Conservation (phyloP, 2,888 invertebrate species). For the Troglohyphantes excavatus region DNA sequence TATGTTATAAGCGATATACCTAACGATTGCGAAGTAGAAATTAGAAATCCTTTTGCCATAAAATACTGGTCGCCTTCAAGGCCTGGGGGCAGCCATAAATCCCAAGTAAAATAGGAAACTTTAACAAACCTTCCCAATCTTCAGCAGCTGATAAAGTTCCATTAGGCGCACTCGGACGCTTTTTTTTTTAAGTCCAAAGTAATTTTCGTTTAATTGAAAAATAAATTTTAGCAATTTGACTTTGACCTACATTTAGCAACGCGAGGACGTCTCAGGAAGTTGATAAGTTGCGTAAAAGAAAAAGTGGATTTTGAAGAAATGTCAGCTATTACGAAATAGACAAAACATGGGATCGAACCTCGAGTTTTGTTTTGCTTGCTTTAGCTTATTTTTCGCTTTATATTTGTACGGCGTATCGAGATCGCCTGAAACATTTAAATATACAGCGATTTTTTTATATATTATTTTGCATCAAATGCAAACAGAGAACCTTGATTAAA, state of each 20-base stretch:
- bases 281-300: slow-evolving; percentile 58
- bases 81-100: slow-evolving; percentile 8
- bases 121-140: slow-evolving; percentile 10
- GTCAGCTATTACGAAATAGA: slow-evolving; percentile 44
- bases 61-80: slow-evolving; percentile 2
- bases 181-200: slow-evolving; percentile 1
- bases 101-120: not conserved
- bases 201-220: slow-evolving; percentile 45
- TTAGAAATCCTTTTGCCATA: not conserved
- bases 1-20: not conserved
- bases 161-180: slow-evolving; percentile 21
- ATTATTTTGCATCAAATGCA: no score
- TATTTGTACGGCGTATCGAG: no score
- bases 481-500: no score
- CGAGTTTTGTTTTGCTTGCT: not conserved
- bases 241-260: slow-evolving; percentile 64
- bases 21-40: slow-evolving; percentile 17
- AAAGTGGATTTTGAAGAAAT: slow-evolving; percentile 35
- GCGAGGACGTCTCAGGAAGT: slow-evolving; percentile 59
- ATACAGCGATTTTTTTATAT: no score
- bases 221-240: slow-evolving; percentile 67
- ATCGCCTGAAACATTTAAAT: no score
- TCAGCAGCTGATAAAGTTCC: slow-evolving; percentile 47
- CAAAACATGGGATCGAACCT: not conserved
- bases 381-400: no score